Conservation (phyloP, 2,797 vertebrate species). For the Cuniculus paca region DNA sequence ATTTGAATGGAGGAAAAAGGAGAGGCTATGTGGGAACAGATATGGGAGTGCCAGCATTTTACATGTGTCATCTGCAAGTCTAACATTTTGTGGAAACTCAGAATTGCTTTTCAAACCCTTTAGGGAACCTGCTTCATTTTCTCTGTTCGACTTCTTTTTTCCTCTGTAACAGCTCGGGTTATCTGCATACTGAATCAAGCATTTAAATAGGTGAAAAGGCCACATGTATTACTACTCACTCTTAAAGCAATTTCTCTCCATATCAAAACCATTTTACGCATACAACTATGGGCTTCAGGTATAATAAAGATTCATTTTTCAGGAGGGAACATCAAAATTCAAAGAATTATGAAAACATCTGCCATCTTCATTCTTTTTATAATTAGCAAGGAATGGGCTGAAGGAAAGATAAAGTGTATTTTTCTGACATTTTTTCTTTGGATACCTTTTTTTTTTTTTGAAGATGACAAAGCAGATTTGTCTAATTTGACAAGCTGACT, state of each 20-base stretch:
- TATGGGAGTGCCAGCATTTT: background rate
- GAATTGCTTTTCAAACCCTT: conserved; percentile 38
- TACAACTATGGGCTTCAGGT: background rate
- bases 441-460: conserved; percentile 6
- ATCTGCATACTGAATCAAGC: conserved; percentile 26
- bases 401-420: conserved; percentile 30
- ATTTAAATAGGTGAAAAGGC: conserved; percentile 28
- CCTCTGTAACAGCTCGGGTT: background rate
- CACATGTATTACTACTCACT: conserved; percentile 36
- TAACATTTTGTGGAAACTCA: conserved; percentile 7
- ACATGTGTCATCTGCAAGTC: background rate
- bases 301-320: conserved; percentile 59
- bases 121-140: background rate
- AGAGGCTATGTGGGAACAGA: background rate
- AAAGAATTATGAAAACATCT: conserved; percentile 59
- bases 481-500: conserved; percentile 64
- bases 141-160: background rate
- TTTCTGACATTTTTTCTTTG: conserved; percentile 58
- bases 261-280: conserved; percentile 6
- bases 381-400: conserved; percentile 59
- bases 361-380: conserved; percentile 53
- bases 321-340: conserved; percentile 52
- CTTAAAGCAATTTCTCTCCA: conserved; percentile 40
- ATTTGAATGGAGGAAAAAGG: background rate
- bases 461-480: conserved; percentile 46